Evolutionary conservation across 2,888 invertebrate species (phyloP), one percentile per base, ranked within the genome.

Genomic region (Drosophila austrosaltans): DNA sequence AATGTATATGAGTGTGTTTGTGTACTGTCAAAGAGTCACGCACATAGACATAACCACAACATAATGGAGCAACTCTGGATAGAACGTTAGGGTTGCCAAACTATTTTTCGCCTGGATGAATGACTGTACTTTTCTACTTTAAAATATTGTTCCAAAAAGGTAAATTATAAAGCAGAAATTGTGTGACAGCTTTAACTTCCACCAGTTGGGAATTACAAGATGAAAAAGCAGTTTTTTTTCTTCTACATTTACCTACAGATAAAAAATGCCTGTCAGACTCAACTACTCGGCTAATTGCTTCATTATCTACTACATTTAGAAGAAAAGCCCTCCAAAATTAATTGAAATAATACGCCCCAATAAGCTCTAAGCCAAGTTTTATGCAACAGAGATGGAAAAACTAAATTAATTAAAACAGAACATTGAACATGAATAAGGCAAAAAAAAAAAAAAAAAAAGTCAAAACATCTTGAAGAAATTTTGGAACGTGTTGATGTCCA

Each of bases 401-500:
- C 81, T 16, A 78, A 76, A 78, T 76, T 78, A 79, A 76, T 80
- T 76, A 79, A 67, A 68, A 60, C 53, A 57, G 64, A 69, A 58
- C 44, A 63, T 20, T 22, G 39, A 66, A 42, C 36, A 54, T 36
- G 36, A 36, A 36, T 36, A 36, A 36, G 10, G 36, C 36, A 36
- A 63, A 57, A 48, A 44, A 39, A 16, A 42, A 39, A 16, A 42
- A n/a, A n/a, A 42, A 36, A 39, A 44, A 7, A 76, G 81, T 54
- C 63, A 61, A 44, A 54, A 22, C 44, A 48, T 8, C 44, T 48
- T 48, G 22, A 7, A 48, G 44, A 48, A 48, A 48, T 48, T 48
- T 48, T 48, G 48, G 48, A 72, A 66, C 73, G 81, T 77, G 82
- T 77, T 85, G 79, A 76, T 72, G 79, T 72, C 73, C 83, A 84